Base-by-base conservation (phyloP, 2,113 vertebrate species). In the Xiphias gladius region DNA sequence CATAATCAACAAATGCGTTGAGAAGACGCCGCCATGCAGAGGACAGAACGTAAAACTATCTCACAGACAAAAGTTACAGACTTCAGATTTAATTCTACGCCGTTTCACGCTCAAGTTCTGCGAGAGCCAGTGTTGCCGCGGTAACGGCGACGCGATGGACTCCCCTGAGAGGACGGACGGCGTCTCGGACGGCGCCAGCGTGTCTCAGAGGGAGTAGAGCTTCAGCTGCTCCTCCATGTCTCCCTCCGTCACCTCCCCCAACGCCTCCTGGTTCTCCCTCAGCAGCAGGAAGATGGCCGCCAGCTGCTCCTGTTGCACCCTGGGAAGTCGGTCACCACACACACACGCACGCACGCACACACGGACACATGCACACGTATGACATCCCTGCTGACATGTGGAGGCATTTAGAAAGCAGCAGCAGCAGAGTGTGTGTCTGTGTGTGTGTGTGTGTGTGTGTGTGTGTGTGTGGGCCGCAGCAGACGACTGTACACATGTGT, bases 271-370 rank as follows among this genome's bases (percentile, higher is more conserved):
- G 93, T 97, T 97, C 90, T 97, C 96, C 91, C 95, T 91, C 93
- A 99, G 96, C 88, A 98, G 95, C 79, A 94, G 94, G 92, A 98
- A 98, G 94, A 99, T 98, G 93, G 97, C 97, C 24, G 96, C 96
- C 93, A 99, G 95, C 94, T 99, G 98, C 86, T 99, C 96, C 88
- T 94, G 95, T 90, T 98, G 97, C 79, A 97, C 95, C 95, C 98
- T 99, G 95, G 87, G 80, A 86, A 69, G 1, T 52, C 20, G 73
- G 1, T 28, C n/a, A 50, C 62, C 52, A 72, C 43, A 76, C 62
- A 73, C 35, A 69, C 13, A 48, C 50, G 43, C 22, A 41, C 37
- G 7, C 37, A 48, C 58, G 54, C 43, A 28, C 20, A 30, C 16
- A 61, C 30, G 16, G 24, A 19, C 22, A 35, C 5, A 6, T 2